These are phyloP conservation scores for Mus spicilegus DNA, from an alignment of 2,113 vertebrate species.

Conservation along the genomic window DNA sequence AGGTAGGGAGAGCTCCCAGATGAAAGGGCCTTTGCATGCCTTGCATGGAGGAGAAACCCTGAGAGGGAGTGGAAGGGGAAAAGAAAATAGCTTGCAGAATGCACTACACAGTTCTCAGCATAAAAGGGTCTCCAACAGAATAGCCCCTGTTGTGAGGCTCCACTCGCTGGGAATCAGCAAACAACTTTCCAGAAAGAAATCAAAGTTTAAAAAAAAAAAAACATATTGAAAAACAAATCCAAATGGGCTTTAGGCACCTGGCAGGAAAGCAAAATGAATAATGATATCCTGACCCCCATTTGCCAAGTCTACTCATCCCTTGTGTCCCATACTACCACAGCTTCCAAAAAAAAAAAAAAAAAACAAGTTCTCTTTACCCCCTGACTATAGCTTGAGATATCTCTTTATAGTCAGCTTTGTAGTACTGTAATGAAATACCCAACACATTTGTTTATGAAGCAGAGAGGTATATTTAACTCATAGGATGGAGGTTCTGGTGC, in stretches of 20 bases:
- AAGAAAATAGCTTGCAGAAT: slow-evolving; percentile 16
- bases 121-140: background rate
- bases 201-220: slow-evolving; percentile 11
- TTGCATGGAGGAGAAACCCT: background rate
- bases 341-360: background rate
- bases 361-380: too few relatives aligned
- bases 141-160: background rate
- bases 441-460: background rate
- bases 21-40: slow-evolving; percentile 68
- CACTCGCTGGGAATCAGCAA: background rate
- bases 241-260: background rate
- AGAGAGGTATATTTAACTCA: background rate
- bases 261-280: background rate
- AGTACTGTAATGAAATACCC: background rate
- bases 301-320: background rate
- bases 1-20: slow-evolving; percentile 20
- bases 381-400: background rate
- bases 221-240: slow-evolving; percentile 32
- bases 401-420: background rate
- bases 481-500: background rate
- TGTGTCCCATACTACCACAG: background rate
- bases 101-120: background rate
- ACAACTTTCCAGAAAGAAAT: slow-evolving; percentile 58
- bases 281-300: background rate
- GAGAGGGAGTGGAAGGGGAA: background rate